Evolutionary conservation across 2,797 vertebrate species (phyloP).

Genomic region (Cyclopterus lumpus): DNA sequence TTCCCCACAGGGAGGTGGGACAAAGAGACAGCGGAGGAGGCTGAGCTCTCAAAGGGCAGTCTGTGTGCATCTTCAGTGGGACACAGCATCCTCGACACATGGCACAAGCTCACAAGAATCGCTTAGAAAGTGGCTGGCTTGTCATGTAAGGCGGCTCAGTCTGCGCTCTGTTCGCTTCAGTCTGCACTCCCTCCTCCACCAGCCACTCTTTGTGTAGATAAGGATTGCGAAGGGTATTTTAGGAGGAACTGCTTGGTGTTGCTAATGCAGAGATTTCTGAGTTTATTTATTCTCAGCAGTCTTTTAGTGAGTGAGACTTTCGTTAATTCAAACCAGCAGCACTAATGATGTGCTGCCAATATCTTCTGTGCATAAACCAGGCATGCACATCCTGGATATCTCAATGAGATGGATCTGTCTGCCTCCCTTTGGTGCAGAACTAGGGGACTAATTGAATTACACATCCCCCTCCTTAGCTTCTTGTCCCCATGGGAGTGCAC

Average conservation of each 20-base stretch:
- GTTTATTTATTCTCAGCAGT: constrained; percentile 35
- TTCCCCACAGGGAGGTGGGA: constrained; percentile 59
- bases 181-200: constrained; percentile 33
- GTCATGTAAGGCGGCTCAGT: constrained; percentile 53
- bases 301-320: constrained; percentile 35
- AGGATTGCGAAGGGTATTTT: constrained; percentile 32
- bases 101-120: constrained; percentile 69
- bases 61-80: constrained; percentile 69
- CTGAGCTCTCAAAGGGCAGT: constrained; percentile 63
- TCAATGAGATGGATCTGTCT: constrained; percentile 70
- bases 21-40: constrained; percentile 63
- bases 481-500: constrained; percentile 68
- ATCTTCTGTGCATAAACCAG: constrained; percentile 44
- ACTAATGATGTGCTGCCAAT: constrained; percentile 54
- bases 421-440: constrained; percentile 75
- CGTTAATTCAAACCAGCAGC: constrained; percentile 57
- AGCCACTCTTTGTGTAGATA: constrained; percentile 29
- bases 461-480: constrained; percentile 56
- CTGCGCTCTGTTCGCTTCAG: constrained; percentile 36
- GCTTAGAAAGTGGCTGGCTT: constrained; percentile 57
- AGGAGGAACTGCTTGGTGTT: constrained; percentile 24
- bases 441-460: constrained; percentile 84
- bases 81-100: constrained; percentile 67
- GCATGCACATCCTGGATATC: constrained; percentile 57
- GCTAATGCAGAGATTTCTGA: constrained; percentile 7